phyloP scores from a whole-genome alignment of 2,113 vertebrate species.

The Narcine bancroftii region DNA sequence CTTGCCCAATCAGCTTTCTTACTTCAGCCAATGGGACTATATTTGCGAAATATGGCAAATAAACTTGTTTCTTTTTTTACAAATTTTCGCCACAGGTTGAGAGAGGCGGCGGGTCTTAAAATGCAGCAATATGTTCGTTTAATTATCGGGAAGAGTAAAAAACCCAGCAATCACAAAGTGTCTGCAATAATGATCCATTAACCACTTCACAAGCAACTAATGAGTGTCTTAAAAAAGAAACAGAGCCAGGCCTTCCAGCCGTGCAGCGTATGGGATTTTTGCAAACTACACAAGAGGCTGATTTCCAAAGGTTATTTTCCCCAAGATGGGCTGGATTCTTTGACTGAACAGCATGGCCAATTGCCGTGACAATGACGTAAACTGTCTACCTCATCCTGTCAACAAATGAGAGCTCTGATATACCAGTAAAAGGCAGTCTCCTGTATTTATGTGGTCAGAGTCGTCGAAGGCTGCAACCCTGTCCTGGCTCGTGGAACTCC shows the following conservation, averaged over 20 bases:
- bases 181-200: conserved; percentile 30
- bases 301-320: not conserved
- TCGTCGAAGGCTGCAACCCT: not conserved
- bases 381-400: not conserved
- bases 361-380: not conserved
- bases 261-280: not conserved
- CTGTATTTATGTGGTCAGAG: no score
- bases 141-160: conserved; percentile 9
- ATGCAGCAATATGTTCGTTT: conserved; percentile 6
- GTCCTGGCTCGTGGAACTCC: not conserved
- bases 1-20: not conserved
- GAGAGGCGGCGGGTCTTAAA: not conserved
- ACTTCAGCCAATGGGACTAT: not conserved
- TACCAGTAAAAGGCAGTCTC: not conserved
- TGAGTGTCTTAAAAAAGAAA: conserved; percentile 25
- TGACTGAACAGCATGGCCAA: not conserved
- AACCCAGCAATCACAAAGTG: conserved; percentile 13
- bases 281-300: not conserved
- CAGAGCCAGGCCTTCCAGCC: not conserved
- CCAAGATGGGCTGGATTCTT: not conserved
- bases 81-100: not conserved
- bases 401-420: not conserved
- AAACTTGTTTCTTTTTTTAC: not conserved
- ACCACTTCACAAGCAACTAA: conserved; percentile 29
- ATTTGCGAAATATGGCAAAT: not conserved